phyloP scores from a whole-genome alignment of 2,113 vertebrate genomes.

The Myiopsitta monachus region DNA sequence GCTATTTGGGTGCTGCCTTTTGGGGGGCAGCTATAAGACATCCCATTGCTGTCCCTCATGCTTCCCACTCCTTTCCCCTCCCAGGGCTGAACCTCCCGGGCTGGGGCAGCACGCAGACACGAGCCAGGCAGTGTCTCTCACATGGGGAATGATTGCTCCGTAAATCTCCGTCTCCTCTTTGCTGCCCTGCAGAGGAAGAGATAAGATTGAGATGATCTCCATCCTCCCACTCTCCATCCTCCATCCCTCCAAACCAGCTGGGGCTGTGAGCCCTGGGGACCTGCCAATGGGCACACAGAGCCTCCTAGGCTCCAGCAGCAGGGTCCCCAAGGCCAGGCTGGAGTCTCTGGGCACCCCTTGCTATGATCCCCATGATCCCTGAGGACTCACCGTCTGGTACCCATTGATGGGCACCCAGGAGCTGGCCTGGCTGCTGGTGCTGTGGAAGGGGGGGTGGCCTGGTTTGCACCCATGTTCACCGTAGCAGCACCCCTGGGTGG shows the following conservation, averaged over 20 bases:
- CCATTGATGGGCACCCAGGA: slow-evolving; percentile 20
- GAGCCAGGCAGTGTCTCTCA: background rate
- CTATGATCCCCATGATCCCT: fast-evolving
- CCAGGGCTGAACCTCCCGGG: background rate
- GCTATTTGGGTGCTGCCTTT: background rate
- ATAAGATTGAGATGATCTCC: background rate
- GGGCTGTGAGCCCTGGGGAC: background rate
- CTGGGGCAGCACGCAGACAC: fast-evolving
- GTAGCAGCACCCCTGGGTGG: slow-evolving; percentile 38
- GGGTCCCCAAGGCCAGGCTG: background rate
- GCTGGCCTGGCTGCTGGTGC: background rate
- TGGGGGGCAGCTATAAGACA: background rate
- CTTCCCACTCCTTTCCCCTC: background rate
- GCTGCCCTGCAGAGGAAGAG: background rate
- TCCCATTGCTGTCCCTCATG: background rate
- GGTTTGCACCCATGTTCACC: slow-evolving; percentile 13
- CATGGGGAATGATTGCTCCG: slow-evolving; percentile 10
- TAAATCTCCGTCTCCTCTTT: slow-evolving; percentile 46
- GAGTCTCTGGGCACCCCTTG: fast-evolving
- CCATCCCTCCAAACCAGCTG: background rate
- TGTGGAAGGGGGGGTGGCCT: background rate
- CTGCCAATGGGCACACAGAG: background rate
- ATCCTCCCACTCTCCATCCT: background rate
- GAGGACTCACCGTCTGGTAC: slow-evolving; percentile 50
- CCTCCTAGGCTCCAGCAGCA: background rate